Evolutionary conservation across 2,797 vertebrate species (phyloP), one percentile per base, ranked within the genome.

Genomic region (Danio kyathit): DNA sequence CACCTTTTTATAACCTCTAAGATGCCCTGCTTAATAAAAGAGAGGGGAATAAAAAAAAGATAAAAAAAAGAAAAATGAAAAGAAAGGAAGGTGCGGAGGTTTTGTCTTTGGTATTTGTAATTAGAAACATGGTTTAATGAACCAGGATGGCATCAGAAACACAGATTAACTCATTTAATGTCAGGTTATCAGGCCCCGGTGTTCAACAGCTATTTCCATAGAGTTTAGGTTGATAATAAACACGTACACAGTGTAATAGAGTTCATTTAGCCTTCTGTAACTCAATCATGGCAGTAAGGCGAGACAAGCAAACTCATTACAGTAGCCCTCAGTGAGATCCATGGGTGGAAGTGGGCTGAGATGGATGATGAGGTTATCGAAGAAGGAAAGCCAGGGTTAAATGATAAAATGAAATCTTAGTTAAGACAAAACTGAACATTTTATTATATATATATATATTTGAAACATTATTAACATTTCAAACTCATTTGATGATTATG

Each of bases 111-210:
- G 73, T 79, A 69, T 57, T 80, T 65, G 61, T 76, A 75, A 85
- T 83, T 82, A 76, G 80, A 72, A 82, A 69, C 51, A 67, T 13
- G 65, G 54, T 51, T 48, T 83, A 88, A 86, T 86, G 85, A 83
- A 82, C 63, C 75, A 64, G 60, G 9, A 40, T 74, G 43, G 60
- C 72, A 84, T 83, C 72, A 60, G 83, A 82, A 77, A 65, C 67
- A 80, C 63, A 74, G 75, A 88, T 82, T 87, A 79, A 82, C 81
- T 82, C 64, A 82, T 79, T 82, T 61, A 74, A 80, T 61, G 19
- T 70, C 64, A 51, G 59, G 57, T 79, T 79, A 71, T 63, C 67
- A 72, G 57, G 46, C 46, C 38, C 40, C 48, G 10, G 40, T 63
- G 48, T 61, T 79, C 67, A 79, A 43, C 12, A 79, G 59, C 57